Conservation (phyloP, 2,888 invertebrate genomes). For the Machimus rusticus region DNA sequence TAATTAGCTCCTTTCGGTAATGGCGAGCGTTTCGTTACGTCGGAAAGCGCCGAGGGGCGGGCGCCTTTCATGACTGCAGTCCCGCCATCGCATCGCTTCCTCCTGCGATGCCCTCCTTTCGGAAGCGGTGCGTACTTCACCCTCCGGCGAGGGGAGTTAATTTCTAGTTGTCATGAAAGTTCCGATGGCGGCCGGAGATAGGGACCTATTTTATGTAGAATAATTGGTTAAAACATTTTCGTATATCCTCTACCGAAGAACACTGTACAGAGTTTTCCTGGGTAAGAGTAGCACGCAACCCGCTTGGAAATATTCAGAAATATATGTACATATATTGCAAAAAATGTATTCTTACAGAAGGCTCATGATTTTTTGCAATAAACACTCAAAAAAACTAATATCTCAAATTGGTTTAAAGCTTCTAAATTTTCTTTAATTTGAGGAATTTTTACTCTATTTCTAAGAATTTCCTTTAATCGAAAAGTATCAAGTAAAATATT, state of each 20-base stretch:
- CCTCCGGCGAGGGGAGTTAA: neutral
- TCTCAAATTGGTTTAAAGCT: no score
- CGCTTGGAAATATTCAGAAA: neutral
- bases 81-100: neutral
- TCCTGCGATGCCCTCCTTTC: neutral
- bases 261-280: neutral
- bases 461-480: no score
- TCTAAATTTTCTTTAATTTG: no score
- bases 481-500: no score
- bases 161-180: neutral
- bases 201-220: neutral
- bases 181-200: neutral
- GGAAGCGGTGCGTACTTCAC: neutral
- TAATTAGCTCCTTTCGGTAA: conserved; percentile 23
- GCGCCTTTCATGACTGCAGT: neutral
- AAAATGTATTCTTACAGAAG: neutral
- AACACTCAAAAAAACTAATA: no score
- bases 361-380: neutral
- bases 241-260: neutral
- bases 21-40: neutral
- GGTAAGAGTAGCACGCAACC: neutral
- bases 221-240: neutral
- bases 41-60: neutral
- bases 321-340: neutral
- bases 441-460: no score